phyloP scores from a whole-genome alignment of 2,797 vertebrate species.

The Urophycis tenuis region DNA sequence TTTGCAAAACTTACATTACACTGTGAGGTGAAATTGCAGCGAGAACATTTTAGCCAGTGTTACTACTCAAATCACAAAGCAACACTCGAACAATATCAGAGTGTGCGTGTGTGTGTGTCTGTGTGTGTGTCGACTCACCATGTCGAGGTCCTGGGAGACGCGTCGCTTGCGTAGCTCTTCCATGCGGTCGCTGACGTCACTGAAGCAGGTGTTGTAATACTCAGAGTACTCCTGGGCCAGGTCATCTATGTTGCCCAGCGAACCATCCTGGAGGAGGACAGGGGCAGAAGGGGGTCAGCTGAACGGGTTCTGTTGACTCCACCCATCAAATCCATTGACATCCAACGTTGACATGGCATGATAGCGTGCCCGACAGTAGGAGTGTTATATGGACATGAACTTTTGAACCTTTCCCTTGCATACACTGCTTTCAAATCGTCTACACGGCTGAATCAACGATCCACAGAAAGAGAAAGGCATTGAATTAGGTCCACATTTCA shows the following conservation, averaged over 20 bases:
- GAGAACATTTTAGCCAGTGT: not conserved
- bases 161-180: constrained; percentile 90
- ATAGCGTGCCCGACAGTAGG: not conserved
- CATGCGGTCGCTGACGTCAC: constrained; percentile 93
- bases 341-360: not conserved
- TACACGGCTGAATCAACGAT: not conserved
- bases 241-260: constrained; percentile 96
- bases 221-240: constrained; percentile 96
- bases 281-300: constrained; percentile 14
- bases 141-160: constrained; percentile 89
- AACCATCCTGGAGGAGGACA: constrained; percentile 80
- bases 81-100: no score
- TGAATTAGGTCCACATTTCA: not conserved
- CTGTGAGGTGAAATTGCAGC: constrained; percentile 2
- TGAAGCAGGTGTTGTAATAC: constrained; percentile 96
- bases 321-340: not conserved
- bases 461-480: not conserved
- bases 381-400: not conserved
- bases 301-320: not conserved
- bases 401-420: not conserved
- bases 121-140: constrained; percentile 64
- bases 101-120: not conserved
- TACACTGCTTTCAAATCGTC: not conserved
- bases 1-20: not conserved
- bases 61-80: constrained; percentile 8